Evolutionary conservation across 2,113 vertebrate species (phyloP).

Genomic region (Pluvianellus socialis): DNA sequence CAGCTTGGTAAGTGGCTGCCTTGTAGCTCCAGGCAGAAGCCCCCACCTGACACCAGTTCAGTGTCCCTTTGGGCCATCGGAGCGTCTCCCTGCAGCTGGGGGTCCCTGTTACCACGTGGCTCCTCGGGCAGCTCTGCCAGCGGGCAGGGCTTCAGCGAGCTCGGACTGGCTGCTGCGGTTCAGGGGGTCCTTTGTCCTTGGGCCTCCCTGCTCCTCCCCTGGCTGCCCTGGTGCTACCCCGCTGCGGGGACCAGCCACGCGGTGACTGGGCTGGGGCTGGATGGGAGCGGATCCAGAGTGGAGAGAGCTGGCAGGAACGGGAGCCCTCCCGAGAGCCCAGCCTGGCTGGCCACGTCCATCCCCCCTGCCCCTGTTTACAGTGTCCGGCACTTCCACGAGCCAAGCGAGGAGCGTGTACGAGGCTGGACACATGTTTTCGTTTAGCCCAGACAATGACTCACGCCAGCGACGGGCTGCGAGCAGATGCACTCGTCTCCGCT

Average conservation of each 20-base stretch:
- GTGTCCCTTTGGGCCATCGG: rapidly evolving
- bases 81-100: neutral
- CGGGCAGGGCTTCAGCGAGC: neutral
- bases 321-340: neutral
- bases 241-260: rapidly evolving
- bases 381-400: neutral
- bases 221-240: neutral
- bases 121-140: neutral
- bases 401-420: neutral
- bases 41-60: neutral
- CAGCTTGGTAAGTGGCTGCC: rapidly evolving
- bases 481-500: neutral
- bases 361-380: neutral
- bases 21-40: rapidly evolving
- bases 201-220: neutral
- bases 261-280: rapidly evolving
- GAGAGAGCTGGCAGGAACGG: neutral
- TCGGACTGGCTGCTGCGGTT: neutral
- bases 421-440: slow-evolving; percentile 66
- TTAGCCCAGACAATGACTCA: slow-evolving; percentile 67
- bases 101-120: neutral
- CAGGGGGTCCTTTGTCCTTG: neutral
- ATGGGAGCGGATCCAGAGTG: neutral
- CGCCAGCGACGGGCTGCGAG: neutral
- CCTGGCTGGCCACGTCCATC: neutral